Conservation (phyloP, 1,140 invertebrate genomes). For the Drosophila sturtevanti region DNA sequence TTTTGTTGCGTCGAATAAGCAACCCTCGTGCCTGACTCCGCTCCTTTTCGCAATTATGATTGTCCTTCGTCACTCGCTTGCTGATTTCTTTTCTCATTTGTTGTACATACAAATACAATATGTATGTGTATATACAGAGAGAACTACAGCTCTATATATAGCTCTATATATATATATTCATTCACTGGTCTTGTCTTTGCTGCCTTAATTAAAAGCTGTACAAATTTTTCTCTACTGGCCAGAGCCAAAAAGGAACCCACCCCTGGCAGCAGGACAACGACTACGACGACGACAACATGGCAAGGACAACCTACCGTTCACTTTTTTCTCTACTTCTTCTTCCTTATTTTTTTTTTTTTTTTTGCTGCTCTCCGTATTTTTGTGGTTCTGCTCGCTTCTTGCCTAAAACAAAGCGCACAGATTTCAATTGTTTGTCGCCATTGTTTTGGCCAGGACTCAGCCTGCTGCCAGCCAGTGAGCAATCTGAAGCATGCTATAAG, state of each 20-base stretch:
- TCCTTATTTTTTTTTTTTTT: conserved; percentile 17
- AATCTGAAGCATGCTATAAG: conserved; percentile 70
- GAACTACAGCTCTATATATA: background rate
- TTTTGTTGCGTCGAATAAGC: conserved; percentile 13
- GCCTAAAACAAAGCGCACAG: conserved; percentile 76
- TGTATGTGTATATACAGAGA: background rate
- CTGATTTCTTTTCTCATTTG: conserved; percentile 47
- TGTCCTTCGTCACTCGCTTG: conserved; percentile 72
- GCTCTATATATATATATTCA: conserved; percentile 8
- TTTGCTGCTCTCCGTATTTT: conserved; percentile 9
- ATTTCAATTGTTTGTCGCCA: conserved; percentile 80
- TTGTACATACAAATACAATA: conserved; percentile 27
- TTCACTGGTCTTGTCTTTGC: conserved; percentile 59
- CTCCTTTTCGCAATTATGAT: conserved; percentile 72
- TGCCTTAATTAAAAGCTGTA: conserved; percentile 77
- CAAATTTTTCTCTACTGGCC: conserved; percentile 62
- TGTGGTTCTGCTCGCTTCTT: conserved; percentile 22
- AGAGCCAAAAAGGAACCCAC: conserved; percentile 17
- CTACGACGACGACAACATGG: conserved; percentile 36
- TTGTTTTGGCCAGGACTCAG: conserved; percentile 57
- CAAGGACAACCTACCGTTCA: conserved; percentile 53
- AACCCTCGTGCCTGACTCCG: conserved; percentile 37
- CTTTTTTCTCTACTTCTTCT: background rate
- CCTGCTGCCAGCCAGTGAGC: conserved; percentile 33
- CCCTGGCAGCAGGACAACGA: background rate